A percentile compares a stretch with the other conserved stretches of the same genome.
Evolutionary conservation across 1,140 invertebrate species (phyloP).

Genomic region (Euglossa dilemma): DNA sequence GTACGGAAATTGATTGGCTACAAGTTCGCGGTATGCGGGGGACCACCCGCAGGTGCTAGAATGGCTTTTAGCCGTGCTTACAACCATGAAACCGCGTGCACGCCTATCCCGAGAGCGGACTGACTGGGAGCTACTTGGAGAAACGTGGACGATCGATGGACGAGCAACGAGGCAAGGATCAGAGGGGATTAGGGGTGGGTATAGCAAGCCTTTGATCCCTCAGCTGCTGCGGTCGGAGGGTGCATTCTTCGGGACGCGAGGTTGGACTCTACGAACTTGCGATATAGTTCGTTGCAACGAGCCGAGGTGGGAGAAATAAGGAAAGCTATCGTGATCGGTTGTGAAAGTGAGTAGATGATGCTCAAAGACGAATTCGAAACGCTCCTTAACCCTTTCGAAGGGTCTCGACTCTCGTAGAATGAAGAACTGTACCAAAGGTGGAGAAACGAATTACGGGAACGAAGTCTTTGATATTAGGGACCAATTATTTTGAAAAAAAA

Average conservation of each 20-base stretch:
- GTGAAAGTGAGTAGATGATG: too few species aligned
- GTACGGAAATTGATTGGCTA: constrained; percentile 74
- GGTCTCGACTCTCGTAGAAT: too few species aligned
- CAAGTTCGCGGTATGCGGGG: constrained; percentile 65
- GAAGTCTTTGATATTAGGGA: too few species aligned
- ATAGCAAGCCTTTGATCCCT: constrained; percentile 5
- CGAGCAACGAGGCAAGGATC: background rate
- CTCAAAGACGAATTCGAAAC: too few species aligned
- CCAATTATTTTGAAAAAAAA: too few species aligned
- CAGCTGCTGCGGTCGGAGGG: background rate
- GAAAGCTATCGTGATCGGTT: too few species aligned
- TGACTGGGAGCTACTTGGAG: constrained; percentile 1
- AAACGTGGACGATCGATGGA: constrained; percentile 24
- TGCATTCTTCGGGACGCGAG: background rate
- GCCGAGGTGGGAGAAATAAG: too few species aligned
- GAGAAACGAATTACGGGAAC: too few species aligned
- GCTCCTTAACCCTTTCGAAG: too few species aligned
- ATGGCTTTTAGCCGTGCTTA: constrained; percentile 30
- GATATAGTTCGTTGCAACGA: too few species aligned
- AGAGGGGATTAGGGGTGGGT: background rate
- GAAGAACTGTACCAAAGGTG: too few species aligned
- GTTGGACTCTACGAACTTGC: background rate
- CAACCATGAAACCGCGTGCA: constrained; percentile 13
- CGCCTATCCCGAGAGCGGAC: background rate
- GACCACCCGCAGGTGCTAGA: constrained; percentile 65